phyloP scores from a whole-genome alignment of 2,888 invertebrate genomes.

The Megastigmus dorsalis region DNA sequence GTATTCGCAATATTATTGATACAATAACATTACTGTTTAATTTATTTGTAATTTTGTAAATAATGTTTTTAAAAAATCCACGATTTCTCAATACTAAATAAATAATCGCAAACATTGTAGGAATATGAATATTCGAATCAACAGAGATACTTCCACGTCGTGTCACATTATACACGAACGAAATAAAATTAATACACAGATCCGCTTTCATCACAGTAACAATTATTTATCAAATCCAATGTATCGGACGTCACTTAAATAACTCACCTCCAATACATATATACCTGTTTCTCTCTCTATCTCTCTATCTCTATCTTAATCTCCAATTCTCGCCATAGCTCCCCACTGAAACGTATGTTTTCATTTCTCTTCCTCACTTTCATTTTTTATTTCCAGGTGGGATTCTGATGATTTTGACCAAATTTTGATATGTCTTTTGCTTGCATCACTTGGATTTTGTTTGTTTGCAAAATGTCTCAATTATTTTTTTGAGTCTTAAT shows the following conservation, averaged over 20 bases:
- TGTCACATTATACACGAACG: constrained; percentile 9
- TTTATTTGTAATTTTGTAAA: no score
- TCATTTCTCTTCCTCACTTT: background rate
- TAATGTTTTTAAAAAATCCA: no score
- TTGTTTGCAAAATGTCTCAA: no score
- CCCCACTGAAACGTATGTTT: background rate
- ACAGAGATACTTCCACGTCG: constrained; percentile 6
- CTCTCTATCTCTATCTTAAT: constrained; percentile 13
- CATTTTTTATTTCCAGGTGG: constrained; percentile 24
- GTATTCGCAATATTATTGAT: no score
- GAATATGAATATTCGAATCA: background rate
- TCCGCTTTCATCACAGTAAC: constrained; percentile 23
- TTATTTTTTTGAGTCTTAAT: background rate
- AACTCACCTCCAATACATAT: constrained; percentile 12
- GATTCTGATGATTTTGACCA: constrained; percentile 2
- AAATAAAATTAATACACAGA: constrained; percentile 15
- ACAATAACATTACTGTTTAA: no score
- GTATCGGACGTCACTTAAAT: constrained; percentile 11
- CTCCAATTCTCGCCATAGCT: constrained; percentile 20
- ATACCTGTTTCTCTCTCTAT: constrained; percentile 15
- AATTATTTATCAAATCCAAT: constrained; percentile 5
- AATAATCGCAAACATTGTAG: background rate
- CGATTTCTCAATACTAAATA: no score
- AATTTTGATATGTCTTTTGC: no score
- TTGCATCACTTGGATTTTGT: no score